Evolutionary conservation across 2,797 vertebrate species (phyloP), one percentile per base, ranked within the genome.

Genomic region (Pitangus sulphuratus): DNA sequence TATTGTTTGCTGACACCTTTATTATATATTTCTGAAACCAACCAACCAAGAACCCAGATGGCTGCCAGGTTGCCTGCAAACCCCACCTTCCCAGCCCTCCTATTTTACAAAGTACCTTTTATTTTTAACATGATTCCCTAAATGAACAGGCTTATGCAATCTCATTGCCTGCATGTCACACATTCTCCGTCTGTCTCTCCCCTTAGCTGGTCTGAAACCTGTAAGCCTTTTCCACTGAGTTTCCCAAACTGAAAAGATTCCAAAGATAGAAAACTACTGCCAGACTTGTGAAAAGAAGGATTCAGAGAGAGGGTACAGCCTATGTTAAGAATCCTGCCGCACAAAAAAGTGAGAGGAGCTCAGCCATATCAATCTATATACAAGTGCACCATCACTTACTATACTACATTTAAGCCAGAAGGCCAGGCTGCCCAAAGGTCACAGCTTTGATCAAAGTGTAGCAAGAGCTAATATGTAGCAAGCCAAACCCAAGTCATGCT

Each of bases 1-100:
- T 53, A 40, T 61, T 81, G 57, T 71, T 71, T 84, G 57, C 39
- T 2, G 2, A 83, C 68, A 91, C 12, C 65, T 93, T 90, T 69
- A 8, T 37, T 89, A 94, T 92, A 54, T 78, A 57, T 76, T 92
- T 93, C 79, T 77, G 79, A 94, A 94, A 65, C 53, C 40, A 83
- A 89, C 53, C n/a, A 89, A 26, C 70, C 68, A 66, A 93, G 40
- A 50, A 54, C 30, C 30, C 57, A 60, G 61, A 65, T 71, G 40
- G 57, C 45, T 76, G 51, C 62, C 88, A 87, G 92, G 51, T 78
- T 85, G 53, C 69, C 78, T 89, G 31, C 1, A 11, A 87, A 86
- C 22, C 15, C 50, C 69, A 72, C 33, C n/a, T 93, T 76, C 77
- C 35, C 50, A 70, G 66, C 14, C 28, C 15, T 90, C 69, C 39